These are phyloP conservation scores for Hippocampus zosterae DNA, from an alignment of 2,113 vertebrate species.

Conservation along the genomic window DNA sequence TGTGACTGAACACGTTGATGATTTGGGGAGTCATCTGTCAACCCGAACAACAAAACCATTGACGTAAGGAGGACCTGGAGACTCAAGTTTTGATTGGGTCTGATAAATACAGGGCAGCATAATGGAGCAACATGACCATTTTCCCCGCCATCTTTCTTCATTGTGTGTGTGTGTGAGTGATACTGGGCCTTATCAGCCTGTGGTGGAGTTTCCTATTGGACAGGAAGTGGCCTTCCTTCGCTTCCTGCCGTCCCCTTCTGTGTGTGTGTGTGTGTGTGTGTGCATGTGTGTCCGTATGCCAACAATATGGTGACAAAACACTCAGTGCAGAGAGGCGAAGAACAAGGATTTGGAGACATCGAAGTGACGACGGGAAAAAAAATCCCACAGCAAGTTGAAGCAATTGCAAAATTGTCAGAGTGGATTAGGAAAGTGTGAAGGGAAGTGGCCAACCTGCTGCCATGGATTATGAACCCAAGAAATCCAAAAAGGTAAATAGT, in stretches of 20 bases:
- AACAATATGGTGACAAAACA: conserved; percentile 42
- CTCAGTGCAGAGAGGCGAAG: conserved; percentile 39
- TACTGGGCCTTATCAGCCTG: conserved; percentile 55
- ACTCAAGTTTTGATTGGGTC: no score
- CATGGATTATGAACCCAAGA: conserved; percentile 91
- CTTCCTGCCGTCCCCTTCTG: conserved; percentile 48
- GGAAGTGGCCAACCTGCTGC: conserved; percentile 28
- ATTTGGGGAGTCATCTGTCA: no score
- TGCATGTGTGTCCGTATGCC: conserved; percentile 18
- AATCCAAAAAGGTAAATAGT: conserved; percentile 79
- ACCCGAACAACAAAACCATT: no score
- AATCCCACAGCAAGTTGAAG: neutral
- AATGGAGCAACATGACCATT: no score
- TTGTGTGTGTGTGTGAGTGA: neutral
- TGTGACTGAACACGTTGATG: no score
- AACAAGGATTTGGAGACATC: conserved; percentile 20
- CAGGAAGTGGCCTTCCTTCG: conserved; percentile 72
- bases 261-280: conserved; percentile 3
- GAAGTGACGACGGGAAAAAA: conserved; percentile 13
- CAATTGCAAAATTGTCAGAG: no score
- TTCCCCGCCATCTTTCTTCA: no score
- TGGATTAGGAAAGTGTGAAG: neutral
- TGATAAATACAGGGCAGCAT: no score
- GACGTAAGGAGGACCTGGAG: no score
- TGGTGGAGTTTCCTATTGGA: conserved; percentile 79